These are phyloP conservation scores for Sardina pilchardus DNA, from an alignment of 2,113 vertebrate genomes.

Conservation along the genomic window DNA sequence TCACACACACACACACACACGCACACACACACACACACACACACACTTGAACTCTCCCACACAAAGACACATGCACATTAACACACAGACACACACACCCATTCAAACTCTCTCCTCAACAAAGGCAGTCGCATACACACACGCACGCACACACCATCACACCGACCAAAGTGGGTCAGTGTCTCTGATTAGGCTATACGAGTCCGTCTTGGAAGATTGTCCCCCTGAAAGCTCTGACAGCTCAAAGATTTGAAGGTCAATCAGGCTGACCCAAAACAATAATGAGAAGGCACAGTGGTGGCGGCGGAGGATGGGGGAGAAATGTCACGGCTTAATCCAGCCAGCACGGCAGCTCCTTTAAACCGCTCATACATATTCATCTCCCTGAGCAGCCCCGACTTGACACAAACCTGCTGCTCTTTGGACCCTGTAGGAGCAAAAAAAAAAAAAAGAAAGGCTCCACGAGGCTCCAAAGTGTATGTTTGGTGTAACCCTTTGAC, in stretches of 20 bases:
- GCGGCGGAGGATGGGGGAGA: constrained; percentile 51
- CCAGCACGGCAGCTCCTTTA: constrained; percentile 43
- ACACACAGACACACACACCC: neutral
- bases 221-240: constrained; percentile 10
- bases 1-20: neutral
- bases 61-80: neutral
- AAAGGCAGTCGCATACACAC: neutral
- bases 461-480: neutral
- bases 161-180: neutral
- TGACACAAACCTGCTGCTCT: constrained; percentile 53
- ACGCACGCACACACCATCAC: neutral
- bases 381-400: constrained; percentile 42
- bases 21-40: neutral
- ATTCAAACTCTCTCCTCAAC: neutral
- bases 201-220: constrained; percentile 19
- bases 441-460: too few species aligned
- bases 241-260: constrained; percentile 16
- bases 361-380: constrained; percentile 58
- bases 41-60: neutral
- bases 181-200: neutral
- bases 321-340: constrained; percentile 63
- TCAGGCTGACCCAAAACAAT: constrained; percentile 7
- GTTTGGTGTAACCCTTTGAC: neutral
- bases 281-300: constrained; percentile 12
- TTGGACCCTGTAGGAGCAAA: constrained; percentile 41